Conservation (phyloP, 2,797 vertebrate genomes). For the Rhinoraja longicauda region DNA sequence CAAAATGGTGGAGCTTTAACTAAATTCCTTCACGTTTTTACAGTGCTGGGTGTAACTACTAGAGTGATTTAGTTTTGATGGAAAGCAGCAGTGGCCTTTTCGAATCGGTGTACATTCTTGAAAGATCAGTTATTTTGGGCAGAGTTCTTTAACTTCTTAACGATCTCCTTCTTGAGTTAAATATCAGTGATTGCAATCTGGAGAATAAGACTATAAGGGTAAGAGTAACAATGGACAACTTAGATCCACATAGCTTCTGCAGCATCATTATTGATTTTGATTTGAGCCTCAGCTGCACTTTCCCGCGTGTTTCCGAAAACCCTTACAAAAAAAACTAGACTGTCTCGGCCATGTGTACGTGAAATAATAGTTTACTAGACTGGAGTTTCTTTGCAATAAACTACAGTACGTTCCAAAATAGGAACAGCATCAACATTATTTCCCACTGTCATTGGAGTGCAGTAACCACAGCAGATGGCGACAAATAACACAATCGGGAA, state of each 20-base stretch:
- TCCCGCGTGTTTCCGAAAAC: no score
- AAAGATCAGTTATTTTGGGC: neutral
- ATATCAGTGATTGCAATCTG: neutral
- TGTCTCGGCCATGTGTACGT: no score
- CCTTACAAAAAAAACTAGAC: no score
- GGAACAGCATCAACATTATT: no score
- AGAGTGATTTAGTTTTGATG: neutral
- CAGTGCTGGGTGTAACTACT: neutral
- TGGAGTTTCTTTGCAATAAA: neutral
- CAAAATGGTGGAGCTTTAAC: neutral
- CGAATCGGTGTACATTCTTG: neutral
- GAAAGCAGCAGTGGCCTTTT: neutral
- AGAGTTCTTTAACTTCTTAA: neutral
- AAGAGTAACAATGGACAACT: no score
- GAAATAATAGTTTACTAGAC: no score
- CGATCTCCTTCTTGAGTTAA: neutral
- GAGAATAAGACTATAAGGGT: no score
- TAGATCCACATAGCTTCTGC: no score
- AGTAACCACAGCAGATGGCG: no score
- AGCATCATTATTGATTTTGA: no score
- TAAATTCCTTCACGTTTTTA: neutral
- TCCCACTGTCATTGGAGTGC: no score
- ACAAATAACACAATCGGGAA: neutral
- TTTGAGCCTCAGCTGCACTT: no score
- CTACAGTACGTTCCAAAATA: neutral